phyloP scores from a whole-genome alignment of 1,140 invertebrate species.

The Eumaeus atala region DNA sequence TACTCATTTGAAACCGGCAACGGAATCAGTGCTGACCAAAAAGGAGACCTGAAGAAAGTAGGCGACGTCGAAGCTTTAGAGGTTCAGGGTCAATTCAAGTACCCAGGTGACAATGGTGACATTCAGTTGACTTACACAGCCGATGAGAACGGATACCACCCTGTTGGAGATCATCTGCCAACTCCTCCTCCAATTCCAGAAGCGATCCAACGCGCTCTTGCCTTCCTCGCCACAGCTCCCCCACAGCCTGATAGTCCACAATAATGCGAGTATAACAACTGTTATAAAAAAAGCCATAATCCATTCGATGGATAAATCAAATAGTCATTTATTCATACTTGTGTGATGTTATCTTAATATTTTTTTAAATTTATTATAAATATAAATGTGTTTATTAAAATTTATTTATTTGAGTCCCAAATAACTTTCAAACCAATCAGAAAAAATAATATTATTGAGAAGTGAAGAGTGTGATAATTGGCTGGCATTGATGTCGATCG shows the following conservation, averaged over 20 bases:
- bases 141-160: conserved; percentile 84
- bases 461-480: too few species aligned
- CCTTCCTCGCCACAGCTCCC: conserved; percentile 66
- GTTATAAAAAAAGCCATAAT: neutral
- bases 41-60: conserved; percentile 78
- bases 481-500: too few species aligned
- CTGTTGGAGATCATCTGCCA: conserved; percentile 77
- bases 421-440: too few species aligned
- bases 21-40: conserved; percentile 82
- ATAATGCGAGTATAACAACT: neutral
- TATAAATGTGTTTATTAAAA: neutral
- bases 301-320: conserved; percentile 8
- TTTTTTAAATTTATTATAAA: neutral
- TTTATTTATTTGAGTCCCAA: too few species aligned
- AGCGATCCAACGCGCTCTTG: conserved; percentile 67
- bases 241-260: conserved; percentile 39
- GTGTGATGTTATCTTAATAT: neutral
- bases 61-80: conserved; percentile 74
- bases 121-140: conserved; percentile 82
- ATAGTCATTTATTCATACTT: conserved; percentile 12
- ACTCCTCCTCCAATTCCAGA: conserved; percentile 78
- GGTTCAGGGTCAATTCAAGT: conserved; percentile 78
- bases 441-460: too few species aligned
- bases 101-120: conserved; percentile 79
- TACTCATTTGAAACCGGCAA: conserved; percentile 78